Evolutionary conservation across 2,797 vertebrate genomes (phyloP).

Genomic region (Anisognathus igniventris): DNA sequence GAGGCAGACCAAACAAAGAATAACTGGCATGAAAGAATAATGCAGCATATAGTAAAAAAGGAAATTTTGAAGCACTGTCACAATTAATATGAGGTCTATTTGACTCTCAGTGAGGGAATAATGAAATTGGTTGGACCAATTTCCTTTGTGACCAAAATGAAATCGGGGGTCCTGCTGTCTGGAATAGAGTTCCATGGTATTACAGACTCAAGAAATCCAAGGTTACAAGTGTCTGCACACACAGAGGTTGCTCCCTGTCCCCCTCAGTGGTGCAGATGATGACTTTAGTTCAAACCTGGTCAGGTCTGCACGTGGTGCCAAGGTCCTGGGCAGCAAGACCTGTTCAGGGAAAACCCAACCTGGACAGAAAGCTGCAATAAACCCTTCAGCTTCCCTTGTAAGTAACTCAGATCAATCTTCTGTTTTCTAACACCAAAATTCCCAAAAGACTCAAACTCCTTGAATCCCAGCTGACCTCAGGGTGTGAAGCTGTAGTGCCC

Average conservation of each 20-base stretch:
- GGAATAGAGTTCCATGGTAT: neutral
- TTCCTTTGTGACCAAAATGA: neutral
- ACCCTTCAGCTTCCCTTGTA: neutral
- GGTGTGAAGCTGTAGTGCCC: rapidly evolving
- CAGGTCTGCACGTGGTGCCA: rapidly evolving
- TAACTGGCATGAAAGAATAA: slow-evolving; percentile 49
- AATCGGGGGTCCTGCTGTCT: neutral
- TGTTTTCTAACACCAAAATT: neutral
- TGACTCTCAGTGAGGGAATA: neutral
- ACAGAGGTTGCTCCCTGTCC: neutral
- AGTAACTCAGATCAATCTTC: neutral
- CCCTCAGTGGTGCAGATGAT: neutral
- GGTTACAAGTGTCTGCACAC: neutral
- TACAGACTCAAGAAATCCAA: neutral
- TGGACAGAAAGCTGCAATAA: neutral
- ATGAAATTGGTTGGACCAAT: neutral
- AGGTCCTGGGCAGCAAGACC: neutral
- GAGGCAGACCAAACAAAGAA: slow-evolving; percentile 52
- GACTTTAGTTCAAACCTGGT: neutral
- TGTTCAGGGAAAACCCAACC: neutral
- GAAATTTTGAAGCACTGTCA: slow-evolving; percentile 33
- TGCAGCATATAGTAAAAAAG: slow-evolving; percentile 53
- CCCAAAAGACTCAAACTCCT: neutral
- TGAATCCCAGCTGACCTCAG: neutral
- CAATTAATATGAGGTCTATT: slow-evolving; percentile 39